These are phyloP conservation scores for Rhopalosiphum nymphaeae DNA, from an alignment of 2,888 invertebrate species.

Conservation along the genomic window DNA sequence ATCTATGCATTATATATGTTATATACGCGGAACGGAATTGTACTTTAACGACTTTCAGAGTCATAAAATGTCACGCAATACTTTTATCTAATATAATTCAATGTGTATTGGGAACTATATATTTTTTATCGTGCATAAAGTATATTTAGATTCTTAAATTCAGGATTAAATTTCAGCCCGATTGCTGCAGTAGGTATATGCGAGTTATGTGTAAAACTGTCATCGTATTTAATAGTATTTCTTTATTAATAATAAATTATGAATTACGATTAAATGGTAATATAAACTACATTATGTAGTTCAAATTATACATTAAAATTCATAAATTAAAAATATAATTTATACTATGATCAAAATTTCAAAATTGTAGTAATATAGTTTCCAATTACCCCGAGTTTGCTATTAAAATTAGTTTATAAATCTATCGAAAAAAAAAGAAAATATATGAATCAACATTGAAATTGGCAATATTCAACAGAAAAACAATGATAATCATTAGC, in stretches of 20 bases:
- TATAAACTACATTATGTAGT: background rate
- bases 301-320: background rate
- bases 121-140: background rate
- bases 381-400: too few relatives aligned
- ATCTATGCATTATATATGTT: background rate
- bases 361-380: background rate
- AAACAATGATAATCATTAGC: background rate
- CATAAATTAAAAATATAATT: background rate
- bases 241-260: background rate
- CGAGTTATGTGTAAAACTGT: background rate
- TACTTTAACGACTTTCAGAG: constrained; percentile 9
- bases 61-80: constrained; percentile 6
- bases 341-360: background rate
- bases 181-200: background rate
- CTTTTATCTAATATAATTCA: background rate
- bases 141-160: background rate
- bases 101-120: background rate
- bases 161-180: background rate
- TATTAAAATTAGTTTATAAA: background rate
- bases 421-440: background rate
- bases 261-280: background rate
- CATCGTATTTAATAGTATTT: background rate
- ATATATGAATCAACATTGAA: too few relatives aligned
- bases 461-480: background rate
- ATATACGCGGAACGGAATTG: background rate